Evolutionary conservation across 2,888 invertebrate genomes (phyloP).

Genomic region (Phymatocera aterrima): DNA sequence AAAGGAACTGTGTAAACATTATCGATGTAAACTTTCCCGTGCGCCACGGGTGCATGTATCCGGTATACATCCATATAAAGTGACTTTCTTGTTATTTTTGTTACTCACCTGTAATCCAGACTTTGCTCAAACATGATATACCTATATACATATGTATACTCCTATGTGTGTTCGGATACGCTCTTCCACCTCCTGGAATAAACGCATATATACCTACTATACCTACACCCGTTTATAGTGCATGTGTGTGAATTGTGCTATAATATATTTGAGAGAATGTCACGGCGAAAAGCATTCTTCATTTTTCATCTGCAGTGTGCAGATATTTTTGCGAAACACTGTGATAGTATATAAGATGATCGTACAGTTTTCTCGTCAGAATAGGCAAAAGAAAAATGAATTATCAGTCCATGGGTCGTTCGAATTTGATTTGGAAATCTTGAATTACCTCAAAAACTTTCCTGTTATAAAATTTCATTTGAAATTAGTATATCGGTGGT

Average conservation of each 20-base stretch:
- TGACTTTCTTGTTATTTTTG: constrained; percentile 20
- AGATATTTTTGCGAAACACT: too few relatives aligned
- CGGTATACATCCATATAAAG: constrained; percentile 13
- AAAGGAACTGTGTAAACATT: constrained; percentile 24
- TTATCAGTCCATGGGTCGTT: too few relatives aligned
- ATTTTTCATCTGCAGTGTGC: not conserved
- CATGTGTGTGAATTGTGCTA: too few relatives aligned
- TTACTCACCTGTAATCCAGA: constrained; percentile 30
- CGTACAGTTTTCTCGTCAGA: too few relatives aligned
- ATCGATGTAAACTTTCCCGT: constrained; percentile 34
- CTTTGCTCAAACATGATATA: constrained; percentile 29
- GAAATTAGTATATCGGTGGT: too few relatives aligned
- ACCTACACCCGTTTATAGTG: not conserved
- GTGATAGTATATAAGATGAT: too few relatives aligned
- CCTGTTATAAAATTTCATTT: too few relatives aligned
- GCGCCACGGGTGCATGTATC: not conserved
- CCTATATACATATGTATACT: too few relatives aligned
- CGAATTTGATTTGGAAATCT: too few relatives aligned
- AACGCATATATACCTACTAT: not conserved
- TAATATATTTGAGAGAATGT: not conserved
- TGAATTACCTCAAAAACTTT: too few relatives aligned
- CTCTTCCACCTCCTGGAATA: not conserved
- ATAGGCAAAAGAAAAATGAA: too few relatives aligned
- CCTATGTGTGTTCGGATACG: not conserved
- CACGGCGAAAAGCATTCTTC: not conserved